A percentile compares a stretch with the other conserved stretches of the same genome.
Evolutionary conservation across 2,888 invertebrate genomes (phyloP).

Genomic region (Acleris emargana): DNA sequence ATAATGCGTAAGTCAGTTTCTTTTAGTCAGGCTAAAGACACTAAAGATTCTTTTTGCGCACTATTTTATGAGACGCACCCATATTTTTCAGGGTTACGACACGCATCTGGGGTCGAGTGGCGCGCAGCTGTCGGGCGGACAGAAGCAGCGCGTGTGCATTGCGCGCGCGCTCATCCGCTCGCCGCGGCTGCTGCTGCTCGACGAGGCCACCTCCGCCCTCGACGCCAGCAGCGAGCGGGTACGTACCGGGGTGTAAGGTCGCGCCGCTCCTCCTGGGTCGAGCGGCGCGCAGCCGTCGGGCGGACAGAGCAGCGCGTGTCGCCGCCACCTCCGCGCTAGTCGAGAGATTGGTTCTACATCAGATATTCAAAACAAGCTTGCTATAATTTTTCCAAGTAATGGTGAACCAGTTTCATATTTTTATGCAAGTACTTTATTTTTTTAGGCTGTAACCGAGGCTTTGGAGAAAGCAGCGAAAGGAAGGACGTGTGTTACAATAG

Average conservation of each 20-base stretch:
- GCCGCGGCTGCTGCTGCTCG: constrained; percentile 85
- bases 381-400: too few relatives aligned
- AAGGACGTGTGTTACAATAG: constrained; percentile 93
- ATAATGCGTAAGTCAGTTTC: too few relatives aligned
- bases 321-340: constrained; percentile 86
- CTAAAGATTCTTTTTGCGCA: too few relatives aligned
- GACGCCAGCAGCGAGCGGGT: constrained; percentile 88
- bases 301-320: constrained; percentile 87
- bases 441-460: constrained; percentile 90
- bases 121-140: constrained; percentile 88
- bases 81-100: constrained; percentile 83
- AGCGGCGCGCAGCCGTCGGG: constrained; percentile 87
- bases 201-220: constrained; percentile 88
- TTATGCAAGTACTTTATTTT: constrained; percentile 6
- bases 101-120: constrained; percentile 88
- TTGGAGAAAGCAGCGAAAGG: constrained; percentile 91
- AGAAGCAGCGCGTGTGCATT: constrained; percentile 90
- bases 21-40: too few relatives aligned
- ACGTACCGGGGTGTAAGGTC: constrained; percentile 84
- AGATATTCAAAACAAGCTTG: too few relatives aligned
- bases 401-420: not conserved
- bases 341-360: too few relatives aligned
- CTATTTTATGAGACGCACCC: too few relatives aligned
- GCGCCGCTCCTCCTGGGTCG: constrained; percentile 88
- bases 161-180: constrained; percentile 87